Base-by-base conservation (phyloP, 2,113 vertebrate genomes). In the Bettongia penicillata region DNA sequence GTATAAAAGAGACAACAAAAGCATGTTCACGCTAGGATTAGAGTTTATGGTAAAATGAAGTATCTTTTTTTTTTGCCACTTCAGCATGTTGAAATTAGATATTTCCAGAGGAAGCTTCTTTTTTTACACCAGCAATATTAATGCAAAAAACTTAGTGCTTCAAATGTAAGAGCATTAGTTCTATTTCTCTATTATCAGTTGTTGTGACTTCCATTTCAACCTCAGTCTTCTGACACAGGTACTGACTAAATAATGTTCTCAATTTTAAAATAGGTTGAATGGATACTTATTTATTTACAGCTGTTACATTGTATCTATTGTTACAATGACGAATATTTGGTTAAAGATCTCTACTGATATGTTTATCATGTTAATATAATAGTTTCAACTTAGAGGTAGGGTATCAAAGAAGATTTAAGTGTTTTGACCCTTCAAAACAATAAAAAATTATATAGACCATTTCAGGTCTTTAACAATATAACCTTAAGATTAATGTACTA, bases 341-440 rank as follows among this genome's bases (percentile, higher is more conserved):
- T 77, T 43, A 84, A 43, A 84, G 16, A 6, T 48, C 53, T 77
- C 91, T 90, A 95, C 61, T 53, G 94, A 53, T 55, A 8, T 89
- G 91, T 68, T 91, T 8, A 84, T 91, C 57, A 0, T 94, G 10
- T 91, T 94, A 47, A 48, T 94, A 94, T 96, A 61, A 92, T 95
- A 90, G 28, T 94, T 96, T 96, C 93, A 91, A 92, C 90, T 93
- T 91, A 47, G 92, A 95, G 95, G 95, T 3, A 94, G 23, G 91
- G 90, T 90, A 94, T 95, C 92, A 3, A 50, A 1, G 24, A 91
- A 8, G 50, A n/a, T 47, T 25, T 90, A 90, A 95, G 24, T 95
- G 22, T 68, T 68, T 37, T 68, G 61, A 68, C 19, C 3, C 37
- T 68, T 68, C 31, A 68, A 77, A 77, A 77, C 61, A 77, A 1